These are phyloP conservation scores for Pentamera pediparva DNA, from an alignment of 53 echinoderm and acorn worm species.

Conservation along the genomic window DNA sequence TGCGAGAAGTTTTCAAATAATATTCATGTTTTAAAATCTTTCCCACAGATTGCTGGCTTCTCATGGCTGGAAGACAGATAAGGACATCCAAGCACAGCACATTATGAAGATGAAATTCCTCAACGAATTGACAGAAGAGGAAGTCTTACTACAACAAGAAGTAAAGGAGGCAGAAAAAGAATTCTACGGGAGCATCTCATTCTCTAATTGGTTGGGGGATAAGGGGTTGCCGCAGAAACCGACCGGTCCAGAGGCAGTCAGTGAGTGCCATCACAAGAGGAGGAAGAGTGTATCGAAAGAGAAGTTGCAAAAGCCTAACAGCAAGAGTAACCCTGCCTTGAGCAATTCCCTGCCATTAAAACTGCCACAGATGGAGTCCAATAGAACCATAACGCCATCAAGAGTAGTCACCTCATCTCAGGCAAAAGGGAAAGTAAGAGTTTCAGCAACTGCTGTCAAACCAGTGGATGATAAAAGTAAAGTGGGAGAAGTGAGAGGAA, in stretches of 20 bases:
- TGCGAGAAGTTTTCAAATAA: no score
- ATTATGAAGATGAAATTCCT: conserved; percentile 61
- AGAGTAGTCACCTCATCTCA: neutral
- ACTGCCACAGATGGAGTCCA: conserved; percentile 13
- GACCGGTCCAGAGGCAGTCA: conserved; percentile 26
- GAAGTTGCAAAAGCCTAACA: conserved; percentile 11
- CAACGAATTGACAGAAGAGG: conserved; percentile 66
- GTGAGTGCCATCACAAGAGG: neutral
- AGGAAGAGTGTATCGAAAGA: neutral
- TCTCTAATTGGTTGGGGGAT: conserved; percentile 73
- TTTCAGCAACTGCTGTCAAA: neutral
- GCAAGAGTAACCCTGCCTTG: neutral
- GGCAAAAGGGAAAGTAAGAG: neutral
- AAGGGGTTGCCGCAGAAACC: conserved; percentile 51
- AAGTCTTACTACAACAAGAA: conserved; percentile 44
- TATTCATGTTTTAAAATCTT: no score
- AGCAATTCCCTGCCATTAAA: neutral
- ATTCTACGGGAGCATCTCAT: conserved; percentile 58
- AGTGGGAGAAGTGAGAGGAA: neutral
- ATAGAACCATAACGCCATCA: conserved; percentile 13
- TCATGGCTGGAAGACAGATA: conserved; percentile 82
- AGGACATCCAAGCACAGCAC: conserved; percentile 58
- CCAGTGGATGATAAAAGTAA: neutral
- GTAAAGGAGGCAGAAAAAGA: conserved; percentile 60
- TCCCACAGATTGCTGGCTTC: conserved; percentile 80